Evolutionary conservation across 1,140 invertebrate genomes (phyloP).

Genomic region (Penaeus japonicus): DNA sequence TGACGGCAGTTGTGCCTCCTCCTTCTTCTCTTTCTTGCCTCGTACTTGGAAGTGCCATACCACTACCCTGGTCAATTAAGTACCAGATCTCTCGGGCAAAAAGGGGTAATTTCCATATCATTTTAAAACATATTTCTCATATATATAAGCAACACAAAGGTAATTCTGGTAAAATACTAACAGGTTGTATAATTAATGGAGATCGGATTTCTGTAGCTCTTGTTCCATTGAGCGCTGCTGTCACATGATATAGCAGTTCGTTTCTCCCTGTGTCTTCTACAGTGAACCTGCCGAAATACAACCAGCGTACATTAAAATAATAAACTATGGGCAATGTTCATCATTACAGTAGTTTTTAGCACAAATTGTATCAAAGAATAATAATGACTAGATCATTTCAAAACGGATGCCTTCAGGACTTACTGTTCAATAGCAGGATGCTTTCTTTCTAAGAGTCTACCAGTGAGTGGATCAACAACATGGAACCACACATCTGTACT

Average conservation of each 20-base stretch:
- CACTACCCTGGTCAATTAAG: too few species aligned
- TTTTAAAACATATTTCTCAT: too few species aligned
- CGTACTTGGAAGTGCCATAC: too few species aligned
- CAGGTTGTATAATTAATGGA: slow-evolving; percentile 28
- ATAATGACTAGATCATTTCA: too few species aligned
- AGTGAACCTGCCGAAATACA: background rate
- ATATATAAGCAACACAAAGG: too few species aligned
- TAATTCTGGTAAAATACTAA: background rate
- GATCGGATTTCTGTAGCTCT: slow-evolving; percentile 28
- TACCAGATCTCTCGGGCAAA: too few species aligned
- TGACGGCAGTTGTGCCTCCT: too few species aligned
- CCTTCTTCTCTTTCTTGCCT: too few species aligned
- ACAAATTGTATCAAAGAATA: too few species aligned
- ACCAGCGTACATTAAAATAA: background rate
- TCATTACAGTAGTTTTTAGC: too few species aligned
- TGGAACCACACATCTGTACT: slow-evolving; percentile 44
- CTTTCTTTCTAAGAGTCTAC: background rate
- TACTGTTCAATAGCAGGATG: slow-evolving; percentile 22
- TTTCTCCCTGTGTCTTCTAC: background rate
- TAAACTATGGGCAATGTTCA: background rate
- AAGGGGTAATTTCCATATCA: too few species aligned
- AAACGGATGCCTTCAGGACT: background rate
- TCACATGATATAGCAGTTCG: background rate
- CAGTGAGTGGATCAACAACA: slow-evolving; percentile 15
- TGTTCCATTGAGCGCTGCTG: slow-evolving; percentile 8